Evolutionary conservation across 1,140 invertebrate genomes (phyloP), one percentile per base, ranked within the genome.

Genomic region (Drosophila micromelanica): DNA sequence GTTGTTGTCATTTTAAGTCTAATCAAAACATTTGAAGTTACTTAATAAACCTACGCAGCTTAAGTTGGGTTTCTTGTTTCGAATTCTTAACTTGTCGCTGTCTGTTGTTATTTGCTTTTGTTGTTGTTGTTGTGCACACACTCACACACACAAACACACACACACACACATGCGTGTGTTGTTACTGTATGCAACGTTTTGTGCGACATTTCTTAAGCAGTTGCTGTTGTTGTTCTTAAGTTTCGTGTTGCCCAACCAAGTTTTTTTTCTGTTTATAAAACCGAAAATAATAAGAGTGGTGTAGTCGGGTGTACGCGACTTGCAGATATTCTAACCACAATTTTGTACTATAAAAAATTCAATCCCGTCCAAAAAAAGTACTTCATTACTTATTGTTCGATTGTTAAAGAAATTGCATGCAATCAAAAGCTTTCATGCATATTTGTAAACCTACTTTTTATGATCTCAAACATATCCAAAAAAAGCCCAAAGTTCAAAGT

Each of bases 21-120:
- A 86, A 86, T 86, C 81, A 86, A 86, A 86, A 86, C 82, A 86
- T 87, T 87, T 86, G 82, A 86, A 86, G 81, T 86, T 86, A 86
- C 81, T 86, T 86, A 86, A 86, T 78, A 87, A 86, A 81, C 81
- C 81, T 81, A 86, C 84, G 84, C 84, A 87, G 79, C 84, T 87
- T 87, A 89, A 82, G 84, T 89, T 87, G 84, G 78, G 81, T 86
- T 86, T 86, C 81, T 86, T 86, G 81, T 86, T 86, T 86, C 78
- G 74, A 86, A 81, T 86, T 86, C 81, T 86, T 81, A 76, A 76
- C 84, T 82, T 86, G 78, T 81, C 69, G 43, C 71, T 73, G 69
- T 59, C 59, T 56, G 37, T 42, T 54, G 30, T 37, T 35, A 27
- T 27, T 27, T 27, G 27, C 27, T 6, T 27, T 27, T 27, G 49